Base-by-base conservation (phyloP, 2,113 vertebrate genomes). In the Nerophis lumbriciformis region DNA sequence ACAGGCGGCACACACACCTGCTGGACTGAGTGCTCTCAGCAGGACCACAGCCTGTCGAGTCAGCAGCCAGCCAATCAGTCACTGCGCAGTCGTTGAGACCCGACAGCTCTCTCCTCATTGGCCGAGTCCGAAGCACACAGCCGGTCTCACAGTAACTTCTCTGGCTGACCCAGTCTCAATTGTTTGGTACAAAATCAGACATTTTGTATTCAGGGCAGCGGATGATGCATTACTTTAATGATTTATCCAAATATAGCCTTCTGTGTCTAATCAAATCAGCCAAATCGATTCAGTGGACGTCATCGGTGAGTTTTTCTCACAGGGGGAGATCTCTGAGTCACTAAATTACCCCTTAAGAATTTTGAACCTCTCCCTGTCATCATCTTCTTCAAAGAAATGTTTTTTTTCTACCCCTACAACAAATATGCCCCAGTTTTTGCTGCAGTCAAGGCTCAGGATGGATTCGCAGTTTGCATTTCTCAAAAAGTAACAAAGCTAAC, bases 51-150 rank as follows among this genome's bases (percentile, higher is more conserved):
- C 68, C 69, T 37, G 68, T 67, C 66, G 53, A 53, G 71, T 36
- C 71, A 63, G 69, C 78, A 71, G 83, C 67, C 73, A 54, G 59
- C 82, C 77, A 83, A 78, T 77, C 79, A 76, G 68, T 63, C 13
- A 9, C n/a, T 7, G 61, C 68, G 70, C 65, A 75, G 76, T 71
- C 65, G 62, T 70, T 77, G 15, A 72, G 64, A 75, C 79, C 72
- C 76, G 68, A 76, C 44, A 0, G 7, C 0, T 53, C 50, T 69
- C 14, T 58, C 48, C 38, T 73, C 68, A 54, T 65, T 69, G 68
- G 62, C 65, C 66, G 62, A 61, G 38, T 48, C 21, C 5, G 47
- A 58, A 36, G 58, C 70, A 55, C 55, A 64, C 67, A 48, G 59
- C 52, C 45, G 6, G 57, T n/a, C 47, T 59, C 10, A 0, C n/a